Evolutionary conservation across 2,797 vertebrate species (phyloP).

Genomic region (Acanthornis magna): DNA sequence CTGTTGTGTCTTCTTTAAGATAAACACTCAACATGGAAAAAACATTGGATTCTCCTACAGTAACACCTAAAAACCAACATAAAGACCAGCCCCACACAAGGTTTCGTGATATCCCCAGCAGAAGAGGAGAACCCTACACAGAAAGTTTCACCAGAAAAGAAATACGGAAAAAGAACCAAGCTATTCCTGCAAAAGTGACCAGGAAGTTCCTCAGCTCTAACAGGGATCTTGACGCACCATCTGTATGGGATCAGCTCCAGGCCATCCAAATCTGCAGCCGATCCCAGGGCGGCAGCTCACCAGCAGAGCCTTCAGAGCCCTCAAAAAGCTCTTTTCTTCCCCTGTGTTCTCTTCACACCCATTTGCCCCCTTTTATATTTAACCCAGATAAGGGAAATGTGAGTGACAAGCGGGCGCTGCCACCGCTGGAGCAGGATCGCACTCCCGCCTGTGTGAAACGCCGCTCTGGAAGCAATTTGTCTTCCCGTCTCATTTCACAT

Average conservation of each 20-base stretch:
- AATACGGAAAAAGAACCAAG: background rate
- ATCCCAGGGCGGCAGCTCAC: background rate
- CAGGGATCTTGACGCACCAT: background rate
- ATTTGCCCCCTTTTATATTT: background rate
- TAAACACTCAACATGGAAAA: fast-evolving
- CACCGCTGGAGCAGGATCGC: background rate
- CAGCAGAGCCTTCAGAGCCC: fast-evolving
- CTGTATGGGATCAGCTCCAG: background rate
- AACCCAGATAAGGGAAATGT: slow-evolving; percentile 14
- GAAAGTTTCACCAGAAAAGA: background rate
- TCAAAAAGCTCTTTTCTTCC: background rate
- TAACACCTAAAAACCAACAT: background rate
- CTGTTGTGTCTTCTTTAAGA: background rate
- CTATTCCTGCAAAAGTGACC: background rate
- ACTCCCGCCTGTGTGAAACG: background rate
- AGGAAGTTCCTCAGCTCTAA: background rate
- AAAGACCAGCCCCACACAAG: background rate
- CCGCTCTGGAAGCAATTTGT: background rate
- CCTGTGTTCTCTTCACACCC: background rate
- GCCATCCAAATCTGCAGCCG: fast-evolving
- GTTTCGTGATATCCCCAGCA: background rate
- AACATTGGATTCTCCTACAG: background rate
- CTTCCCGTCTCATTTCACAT: slow-evolving; percentile 4
- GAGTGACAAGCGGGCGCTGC: background rate
- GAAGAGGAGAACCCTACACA: background rate